Conservation (phyloP, 2,888 invertebrate genomes). For the Elegia similella region DNA sequence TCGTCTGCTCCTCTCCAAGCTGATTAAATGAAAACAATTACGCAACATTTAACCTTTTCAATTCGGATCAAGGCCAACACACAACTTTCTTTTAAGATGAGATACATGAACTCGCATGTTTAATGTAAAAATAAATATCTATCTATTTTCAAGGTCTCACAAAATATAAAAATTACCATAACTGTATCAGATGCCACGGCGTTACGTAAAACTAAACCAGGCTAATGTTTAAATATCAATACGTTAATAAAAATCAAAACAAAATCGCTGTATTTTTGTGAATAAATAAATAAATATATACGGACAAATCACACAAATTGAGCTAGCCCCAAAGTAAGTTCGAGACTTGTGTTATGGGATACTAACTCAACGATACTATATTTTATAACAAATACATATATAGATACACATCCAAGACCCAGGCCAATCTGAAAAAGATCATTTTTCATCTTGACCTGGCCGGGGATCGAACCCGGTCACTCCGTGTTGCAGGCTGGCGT, state of each 20-base stretch:
- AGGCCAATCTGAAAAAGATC: too few species aligned
- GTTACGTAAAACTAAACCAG: background rate
- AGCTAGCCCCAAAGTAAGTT: background rate
- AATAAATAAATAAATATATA: too few species aligned
- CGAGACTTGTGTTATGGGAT: too few species aligned
- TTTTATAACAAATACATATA: too few species aligned
- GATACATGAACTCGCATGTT: background rate
- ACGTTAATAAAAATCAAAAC: background rate
- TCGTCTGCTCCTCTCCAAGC: constrained; percentile 15
- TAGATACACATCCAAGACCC: too few species aligned
- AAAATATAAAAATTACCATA: background rate
- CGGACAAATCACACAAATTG: too few species aligned
- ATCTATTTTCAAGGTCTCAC: background rate
- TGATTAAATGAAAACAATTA: constrained; percentile 14
- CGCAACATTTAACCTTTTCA: constrained; percentile 14
- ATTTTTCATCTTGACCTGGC: too few species aligned
- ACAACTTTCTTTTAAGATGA: constrained; percentile 14
- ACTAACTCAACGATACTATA: too few species aligned
- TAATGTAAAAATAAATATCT: background rate
- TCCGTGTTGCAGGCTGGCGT: too few species aligned
- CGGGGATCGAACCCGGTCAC: too few species aligned
- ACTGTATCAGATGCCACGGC: background rate
- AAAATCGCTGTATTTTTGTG: background rate
- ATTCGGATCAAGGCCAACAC: constrained; percentile 17
- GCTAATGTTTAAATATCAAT: background rate